Conservation (phyloP, 2,888 invertebrate species). For the Andrena chrysosceles region DNA sequence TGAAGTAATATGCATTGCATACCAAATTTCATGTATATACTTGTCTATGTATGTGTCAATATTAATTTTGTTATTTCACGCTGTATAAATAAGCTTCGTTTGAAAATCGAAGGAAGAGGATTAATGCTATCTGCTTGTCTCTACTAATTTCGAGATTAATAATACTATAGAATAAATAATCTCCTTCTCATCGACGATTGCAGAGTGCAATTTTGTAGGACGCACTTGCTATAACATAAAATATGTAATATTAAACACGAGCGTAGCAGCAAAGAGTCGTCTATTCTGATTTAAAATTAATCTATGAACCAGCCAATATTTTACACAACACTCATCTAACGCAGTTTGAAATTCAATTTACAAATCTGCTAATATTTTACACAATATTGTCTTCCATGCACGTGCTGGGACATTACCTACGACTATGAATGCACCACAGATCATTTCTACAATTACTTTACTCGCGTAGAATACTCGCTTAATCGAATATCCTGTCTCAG, state of each 20-base stretch:
- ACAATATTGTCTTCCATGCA: slow-evolving; percentile 10
- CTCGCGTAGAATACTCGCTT: not conserved
- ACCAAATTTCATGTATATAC: too few species aligned
- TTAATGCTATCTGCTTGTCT: not conserved
- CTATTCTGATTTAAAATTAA: not conserved
- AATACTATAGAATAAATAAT: not conserved
- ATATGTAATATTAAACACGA: not conserved
- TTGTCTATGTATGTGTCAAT: too few species aligned
- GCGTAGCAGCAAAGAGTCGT: not conserved
- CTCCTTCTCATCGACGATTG: not conserved
- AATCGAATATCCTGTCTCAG: not conserved
- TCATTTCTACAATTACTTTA: not conserved
- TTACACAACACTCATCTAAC: slow-evolving; percentile 3
- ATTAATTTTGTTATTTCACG: not conserved
- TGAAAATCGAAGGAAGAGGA: not conserved
- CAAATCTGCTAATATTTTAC: not conserved
- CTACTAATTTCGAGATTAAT: not conserved
- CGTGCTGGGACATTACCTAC: slow-evolving; percentile 5
- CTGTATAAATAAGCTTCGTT: not conserved
- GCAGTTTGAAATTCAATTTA: slow-evolving; percentile 3
- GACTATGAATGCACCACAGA: not conserved
- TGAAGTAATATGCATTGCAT: not conserved
- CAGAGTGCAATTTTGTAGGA: not conserved
- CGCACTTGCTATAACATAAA: not conserved
- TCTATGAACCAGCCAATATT: not conserved